Evolutionary conservation across 2,888 invertebrate genomes (phyloP).

Genomic region (Arctia plantaginis): DNA sequence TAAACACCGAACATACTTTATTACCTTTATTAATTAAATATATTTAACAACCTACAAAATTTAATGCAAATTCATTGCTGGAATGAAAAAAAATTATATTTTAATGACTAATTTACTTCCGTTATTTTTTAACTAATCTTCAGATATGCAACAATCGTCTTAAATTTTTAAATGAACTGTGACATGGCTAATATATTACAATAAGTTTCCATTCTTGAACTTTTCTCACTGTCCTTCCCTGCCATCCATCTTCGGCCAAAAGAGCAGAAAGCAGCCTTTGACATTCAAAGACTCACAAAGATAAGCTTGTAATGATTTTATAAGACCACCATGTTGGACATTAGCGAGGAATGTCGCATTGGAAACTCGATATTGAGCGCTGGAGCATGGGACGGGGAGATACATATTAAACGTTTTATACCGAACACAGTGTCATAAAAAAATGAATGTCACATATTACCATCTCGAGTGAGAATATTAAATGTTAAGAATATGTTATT

Average conservation of each 20-base stretch:
- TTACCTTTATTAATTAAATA: background rate
- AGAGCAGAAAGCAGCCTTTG: background rate
- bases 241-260: background rate
- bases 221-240: background rate
- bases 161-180: background rate
- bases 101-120: background rate
- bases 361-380: conserved; percentile 67
- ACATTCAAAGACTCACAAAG: conserved; percentile 1
- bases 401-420: conserved; percentile 59
- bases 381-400: conserved; percentile 57
- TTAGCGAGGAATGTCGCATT: conserved; percentile 68
- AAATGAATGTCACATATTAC: conserved; percentile 60
- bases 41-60: background rate
- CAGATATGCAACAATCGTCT: background rate
- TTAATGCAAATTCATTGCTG: no score
- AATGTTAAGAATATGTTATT: conserved; percentile 60
- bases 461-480: conserved; percentile 54
- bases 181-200: background rate
- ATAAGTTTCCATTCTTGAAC: background rate
- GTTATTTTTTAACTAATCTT: background rate
- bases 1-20: background rate
- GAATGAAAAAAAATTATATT: no score
- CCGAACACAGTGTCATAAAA: conserved; percentile 54
- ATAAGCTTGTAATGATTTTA: conserved; percentile 33
- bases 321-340: conserved; percentile 66